Evolutionary conservation across 2,113 vertebrate species (phyloP).

Genomic region (Takifugu flavidus): DNA sequence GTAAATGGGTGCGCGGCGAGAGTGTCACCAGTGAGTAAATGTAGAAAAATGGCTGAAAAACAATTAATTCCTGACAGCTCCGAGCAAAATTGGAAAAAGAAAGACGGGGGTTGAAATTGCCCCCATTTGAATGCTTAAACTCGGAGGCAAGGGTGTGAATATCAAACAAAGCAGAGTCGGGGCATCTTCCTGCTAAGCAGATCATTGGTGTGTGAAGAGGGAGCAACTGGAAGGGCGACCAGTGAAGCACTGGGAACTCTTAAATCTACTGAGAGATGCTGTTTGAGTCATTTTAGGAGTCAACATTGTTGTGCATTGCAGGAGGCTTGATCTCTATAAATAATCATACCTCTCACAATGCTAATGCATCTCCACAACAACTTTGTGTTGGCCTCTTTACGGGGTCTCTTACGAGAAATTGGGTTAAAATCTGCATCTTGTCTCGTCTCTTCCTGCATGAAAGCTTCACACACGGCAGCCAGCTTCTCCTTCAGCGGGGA

Average conservation of each 20-base stretch:
- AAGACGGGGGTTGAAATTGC: slow-evolving; percentile 62
- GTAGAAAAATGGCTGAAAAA: slow-evolving; percentile 62
- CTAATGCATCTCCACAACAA: slow-evolving; percentile 20
- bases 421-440: slow-evolving; percentile 48
- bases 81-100: slow-evolving; percentile 53
- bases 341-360: slow-evolving; percentile 22
- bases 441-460: slow-evolving; percentile 28
- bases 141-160: slow-evolving; percentile 36
- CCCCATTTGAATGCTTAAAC: slow-evolving; percentile 46
- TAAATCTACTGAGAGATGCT: slow-evolving; percentile 11
- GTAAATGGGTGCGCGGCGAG: slow-evolving; percentile 44
- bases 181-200: slow-evolving; percentile 33
- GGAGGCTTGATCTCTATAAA: neutral
- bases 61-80: slow-evolving; percentile 66
- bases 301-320: slow-evolving; percentile 7
- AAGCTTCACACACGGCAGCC: slow-evolving; percentile 23
- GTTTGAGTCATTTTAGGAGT: slow-evolving; percentile 26
- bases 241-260: slow-evolving; percentile 55
- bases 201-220: slow-evolving; percentile 55
- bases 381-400: slow-evolving; percentile 20
- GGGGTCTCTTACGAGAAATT: slow-evolving; percentile 21
- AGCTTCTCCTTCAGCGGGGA: slow-evolving; percentile 24
- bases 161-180: slow-evolving; percentile 57
- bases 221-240: slow-evolving; percentile 48
- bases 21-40: slow-evolving; percentile 48